Base-by-base conservation (phyloP, 2,888 invertebrate genomes). In the Tinea pellionella region DNA sequence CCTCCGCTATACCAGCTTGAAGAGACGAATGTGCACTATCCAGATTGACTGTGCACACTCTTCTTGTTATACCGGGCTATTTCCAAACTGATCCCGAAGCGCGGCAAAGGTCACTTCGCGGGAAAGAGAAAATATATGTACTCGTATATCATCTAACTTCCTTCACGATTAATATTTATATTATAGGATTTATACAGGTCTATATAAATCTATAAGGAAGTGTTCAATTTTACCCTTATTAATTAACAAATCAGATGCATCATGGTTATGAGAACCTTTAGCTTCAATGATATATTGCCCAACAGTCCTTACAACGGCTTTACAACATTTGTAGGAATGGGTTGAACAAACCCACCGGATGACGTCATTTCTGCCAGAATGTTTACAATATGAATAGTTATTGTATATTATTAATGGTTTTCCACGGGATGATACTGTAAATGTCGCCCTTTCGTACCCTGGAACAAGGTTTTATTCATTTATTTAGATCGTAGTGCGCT, bases 331-430 rank as follows among this genome's bases (percentile, higher is more conserved):
- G 62, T 84, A 81, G 1, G 82, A 78, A 64, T 87, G 87, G 0
- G 86, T 87, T 0, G 87, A 86, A 60, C 87, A 88, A 0, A 79
- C 82, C 87, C 87, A 88, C 3, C 85, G 65, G 0, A 76, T 70
- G 11, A 80, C 66, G 0, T 77, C 78, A 41, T 78, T 80, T 9
- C 82, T 68, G 0, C 69, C 64, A 0, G 81, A 85, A 63, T 87
- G 85, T 57, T 73, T 75, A 64, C 84, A 85, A 65, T 79, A 86
- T 0, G 85, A 78, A 62, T 81, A 88, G 6, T 81, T 75, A 59
- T 80, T 79, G 68, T 72, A 80, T 1, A 80, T 74, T 9, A 84
- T 77, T 8, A 85, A 61, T 4, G 79, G 80, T 61, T 80, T 83
- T 0, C 85, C 85, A 64, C 79, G 67, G 0, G 82, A 66, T 0